A percentile compares a stretch with the other conserved stretches of the same genome.
Conservation (phyloP, 2,113 vertebrate genomes). For the Xenopus tropicalis region DNA sequence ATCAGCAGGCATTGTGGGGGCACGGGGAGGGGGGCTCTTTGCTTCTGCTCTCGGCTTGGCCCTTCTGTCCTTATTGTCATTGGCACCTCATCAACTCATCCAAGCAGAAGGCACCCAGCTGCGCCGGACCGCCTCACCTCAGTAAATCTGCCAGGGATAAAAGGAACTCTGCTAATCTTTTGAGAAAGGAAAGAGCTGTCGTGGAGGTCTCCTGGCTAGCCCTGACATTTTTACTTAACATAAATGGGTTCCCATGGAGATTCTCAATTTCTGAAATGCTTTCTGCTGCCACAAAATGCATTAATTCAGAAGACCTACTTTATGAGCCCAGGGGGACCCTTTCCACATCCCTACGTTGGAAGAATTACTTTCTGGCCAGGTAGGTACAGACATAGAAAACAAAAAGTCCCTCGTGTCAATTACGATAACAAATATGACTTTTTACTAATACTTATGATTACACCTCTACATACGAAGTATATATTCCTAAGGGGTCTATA, state of each 20-base stretch:
- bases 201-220: background rate
- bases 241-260: slow-evolving; percentile 12
- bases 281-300: background rate
- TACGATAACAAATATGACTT: no score
- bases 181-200: slow-evolving; percentile 13
- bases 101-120: slow-evolving; percentile 28
- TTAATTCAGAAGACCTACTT: background rate
- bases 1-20: background rate
- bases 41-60: background rate
- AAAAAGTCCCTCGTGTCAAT: background rate
- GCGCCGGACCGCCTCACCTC: slow-evolving; percentile 15
- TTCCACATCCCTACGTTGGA: background rate
- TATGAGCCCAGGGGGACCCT: background rate
- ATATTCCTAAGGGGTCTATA: no score
- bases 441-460: no score
- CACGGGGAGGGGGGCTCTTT: background rate
- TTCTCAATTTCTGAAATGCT: background rate
- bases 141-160: slow-evolving; percentile 24
- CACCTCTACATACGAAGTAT: no score
- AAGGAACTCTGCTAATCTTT: slow-evolving; percentile 28
- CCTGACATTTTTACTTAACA: slow-evolving; percentile 24
- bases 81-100: slow-evolving; percentile 36
- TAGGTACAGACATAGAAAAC: background rate
- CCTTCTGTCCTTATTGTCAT: slow-evolving; percentile 25
- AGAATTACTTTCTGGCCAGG: background rate